Evolutionary conservation across 2,797 vertebrate species (phyloP).

Genomic region (Rhadinocentrus ornatus): DNA sequence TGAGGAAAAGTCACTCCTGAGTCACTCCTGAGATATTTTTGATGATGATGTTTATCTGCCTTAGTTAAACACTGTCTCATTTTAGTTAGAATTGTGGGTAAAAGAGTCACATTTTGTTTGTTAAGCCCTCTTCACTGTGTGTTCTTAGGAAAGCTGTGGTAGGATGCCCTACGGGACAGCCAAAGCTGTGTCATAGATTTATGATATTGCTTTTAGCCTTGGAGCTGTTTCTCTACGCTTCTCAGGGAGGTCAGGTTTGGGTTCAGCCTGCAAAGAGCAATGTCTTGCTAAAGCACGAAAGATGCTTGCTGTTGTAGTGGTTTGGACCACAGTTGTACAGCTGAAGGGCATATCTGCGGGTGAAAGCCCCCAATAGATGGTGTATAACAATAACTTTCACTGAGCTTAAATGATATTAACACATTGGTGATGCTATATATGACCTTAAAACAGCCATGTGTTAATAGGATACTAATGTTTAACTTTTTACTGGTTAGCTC

Average conservation of each 20-base stretch:
- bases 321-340: constrained; percentile 25
- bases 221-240: constrained; percentile 7
- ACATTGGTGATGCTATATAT: neutral
- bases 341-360: constrained; percentile 36
- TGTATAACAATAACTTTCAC: neutral
- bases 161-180: neutral
- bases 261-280: constrained; percentile 1
- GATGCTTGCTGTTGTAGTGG: constrained; percentile 42
- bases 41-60: constrained; percentile 28
- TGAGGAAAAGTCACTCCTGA: neutral
- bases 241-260: constrained; percentile 28
- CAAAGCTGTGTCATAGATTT: constrained; percentile 23
- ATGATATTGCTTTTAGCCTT: constrained; percentile 18
- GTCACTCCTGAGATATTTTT: constrained; percentile 4
- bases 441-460: neutral
- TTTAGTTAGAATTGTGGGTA: constrained; percentile 5
- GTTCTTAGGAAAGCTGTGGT: constrained; percentile 1
- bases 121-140: neutral
- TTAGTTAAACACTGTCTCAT: constrained; percentile 1
- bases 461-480: neutral
- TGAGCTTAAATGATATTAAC: constrained; percentile 17
- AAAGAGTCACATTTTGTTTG: constrained; percentile 2
- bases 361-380: constrained; percentile 2
- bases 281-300: constrained; percentile 30
- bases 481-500: neutral